Conservation (phyloP, 2,888 invertebrate species). For the Acleris cristana region DNA sequence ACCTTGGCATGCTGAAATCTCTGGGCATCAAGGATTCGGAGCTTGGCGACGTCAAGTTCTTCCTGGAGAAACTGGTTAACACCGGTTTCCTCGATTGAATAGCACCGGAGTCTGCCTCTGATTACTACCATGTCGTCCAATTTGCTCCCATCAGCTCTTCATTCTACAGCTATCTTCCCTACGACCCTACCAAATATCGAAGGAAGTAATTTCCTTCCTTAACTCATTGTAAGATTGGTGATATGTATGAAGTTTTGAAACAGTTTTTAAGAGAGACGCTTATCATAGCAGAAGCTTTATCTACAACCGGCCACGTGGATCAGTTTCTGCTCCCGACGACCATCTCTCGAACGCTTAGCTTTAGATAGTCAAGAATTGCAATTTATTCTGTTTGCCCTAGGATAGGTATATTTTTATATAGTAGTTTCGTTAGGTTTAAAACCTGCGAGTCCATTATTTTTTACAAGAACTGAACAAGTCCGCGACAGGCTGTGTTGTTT, state of each 20-base stretch:
- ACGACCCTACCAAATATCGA: conserved; percentile 80
- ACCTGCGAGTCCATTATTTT: conserved; percentile 32
- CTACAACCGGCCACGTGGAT: conserved; percentile 78
- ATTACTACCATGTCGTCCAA: conserved; percentile 87
- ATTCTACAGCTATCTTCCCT: conserved; percentile 88
- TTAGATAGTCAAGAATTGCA: conserved; percentile 47
- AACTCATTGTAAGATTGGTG: conserved; percentile 59
- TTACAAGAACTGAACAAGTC: conserved; percentile 12
- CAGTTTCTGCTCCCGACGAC: conserved; percentile 52
- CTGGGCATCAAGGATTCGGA: conserved; percentile 98
- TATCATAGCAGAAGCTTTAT: conserved; percentile 51
- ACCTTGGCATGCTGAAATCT: conserved; percentile 96
- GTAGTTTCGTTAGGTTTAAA: conserved; percentile 49
- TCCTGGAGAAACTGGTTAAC: conserved; percentile 97
- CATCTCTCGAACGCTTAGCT: conserved; percentile 45
- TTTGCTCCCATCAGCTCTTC: conserved; percentile 88
- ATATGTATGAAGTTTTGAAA: conserved; percentile 40
- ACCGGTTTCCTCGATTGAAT: conserved; percentile 97
- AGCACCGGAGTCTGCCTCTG: conserved; percentile 89
- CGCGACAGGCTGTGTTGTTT: conserved; percentile 40
- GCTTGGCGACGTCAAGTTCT: conserved; percentile 97
- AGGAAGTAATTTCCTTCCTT: conserved; percentile 60
- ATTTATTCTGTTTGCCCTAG: conserved; percentile 58
- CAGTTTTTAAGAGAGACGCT: conserved; percentile 42
- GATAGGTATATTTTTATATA: conserved; percentile 70